Base-by-base conservation (phyloP, 2,888 invertebrate species). In the Creontiades dilutus region DNA sequence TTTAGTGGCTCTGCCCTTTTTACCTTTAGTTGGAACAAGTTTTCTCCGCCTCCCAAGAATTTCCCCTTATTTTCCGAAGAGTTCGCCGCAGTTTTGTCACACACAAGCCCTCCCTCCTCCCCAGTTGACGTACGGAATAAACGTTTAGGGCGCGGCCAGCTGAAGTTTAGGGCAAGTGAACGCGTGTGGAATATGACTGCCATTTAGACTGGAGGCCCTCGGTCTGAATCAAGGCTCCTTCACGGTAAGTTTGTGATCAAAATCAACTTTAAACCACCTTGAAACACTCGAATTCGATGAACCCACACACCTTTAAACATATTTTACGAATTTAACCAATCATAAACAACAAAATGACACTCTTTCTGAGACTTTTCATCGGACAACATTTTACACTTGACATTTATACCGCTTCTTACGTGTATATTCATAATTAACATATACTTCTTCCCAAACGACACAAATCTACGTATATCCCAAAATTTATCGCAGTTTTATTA, bases 151-250 rank as follows among this genome's bases (percentile, higher is more conserved):
- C 88, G 88, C 88, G 88, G 88, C 88, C 80, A 78, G 52, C 88
- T 88, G 76, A 52, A 52, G 80, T 68, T 76, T 86, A 86, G 86
- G 80, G 88, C 76, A 88, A 88, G 78, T 78, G 76, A 48, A 88
- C 86, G 86, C 78, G 88, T 52, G 89, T 89, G 81, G 81, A 52
- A 89, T 81, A 89, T 89, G 89, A 81, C 89, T 68, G 57, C 75
- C 89, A 82, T 82, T 55, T 89, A 89, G 82, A 89, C 89, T 81
- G 81, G 82, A 55, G 82, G 89, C 82, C 68, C 82, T 89, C 89
- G 89, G 89, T 89, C 89, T 84, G 88, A 88, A 68, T 86, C 86
- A 68, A 84, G 89, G 82, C 81, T 82, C 82, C 89, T 89, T 81
- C 61, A 57, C n/a, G 89, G 89, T 89, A 46, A 81, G 89, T 89